Conservation (phyloP, 1,140 invertebrate species). For the Atta texana region DNA sequence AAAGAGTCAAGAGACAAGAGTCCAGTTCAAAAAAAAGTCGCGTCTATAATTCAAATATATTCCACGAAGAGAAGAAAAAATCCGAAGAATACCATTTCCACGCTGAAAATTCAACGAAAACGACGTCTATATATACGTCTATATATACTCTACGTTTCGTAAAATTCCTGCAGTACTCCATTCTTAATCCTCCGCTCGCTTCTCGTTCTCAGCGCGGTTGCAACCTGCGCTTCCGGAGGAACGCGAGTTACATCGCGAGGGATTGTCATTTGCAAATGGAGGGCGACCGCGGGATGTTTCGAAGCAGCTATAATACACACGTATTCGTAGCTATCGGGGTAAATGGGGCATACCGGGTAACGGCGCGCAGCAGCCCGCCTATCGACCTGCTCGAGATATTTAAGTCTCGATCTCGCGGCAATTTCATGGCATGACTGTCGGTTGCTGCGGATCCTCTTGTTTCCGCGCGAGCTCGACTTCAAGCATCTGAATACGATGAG, state of each 20-base stretch:
- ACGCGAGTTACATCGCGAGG: conserved; percentile 58
- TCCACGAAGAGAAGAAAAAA: background rate
- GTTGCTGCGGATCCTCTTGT: background rate
- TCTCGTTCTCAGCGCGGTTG: background rate
- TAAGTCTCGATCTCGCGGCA: conserved; percentile 62
- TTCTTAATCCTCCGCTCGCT: background rate
- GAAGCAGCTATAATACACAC: conserved; percentile 72
- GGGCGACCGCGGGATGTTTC: conserved; percentile 51
- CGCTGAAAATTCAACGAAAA: background rate
- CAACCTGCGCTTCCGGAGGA: conserved; percentile 26
- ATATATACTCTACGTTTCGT: background rate
- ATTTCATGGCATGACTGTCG: conserved; percentile 33
- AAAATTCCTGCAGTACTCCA: conserved; percentile 12
- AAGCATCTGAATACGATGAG: background rate
- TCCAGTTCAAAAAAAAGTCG: background rate
- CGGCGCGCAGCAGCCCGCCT: conserved; percentile 62
- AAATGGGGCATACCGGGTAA: conserved; percentile 78
- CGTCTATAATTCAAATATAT: background rate
- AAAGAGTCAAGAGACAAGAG: background rate
- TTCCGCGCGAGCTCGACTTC: background rate
- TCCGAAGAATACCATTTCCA: conserved; percentile 20
- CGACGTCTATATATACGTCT: background rate
- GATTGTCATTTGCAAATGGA: conserved; percentile 63
- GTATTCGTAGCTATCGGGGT: conserved; percentile 78
- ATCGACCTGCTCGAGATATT: conserved; percentile 59